Conservation (phyloP, 2,797 vertebrate genomes). For the Gambusia yucatana region DNA sequence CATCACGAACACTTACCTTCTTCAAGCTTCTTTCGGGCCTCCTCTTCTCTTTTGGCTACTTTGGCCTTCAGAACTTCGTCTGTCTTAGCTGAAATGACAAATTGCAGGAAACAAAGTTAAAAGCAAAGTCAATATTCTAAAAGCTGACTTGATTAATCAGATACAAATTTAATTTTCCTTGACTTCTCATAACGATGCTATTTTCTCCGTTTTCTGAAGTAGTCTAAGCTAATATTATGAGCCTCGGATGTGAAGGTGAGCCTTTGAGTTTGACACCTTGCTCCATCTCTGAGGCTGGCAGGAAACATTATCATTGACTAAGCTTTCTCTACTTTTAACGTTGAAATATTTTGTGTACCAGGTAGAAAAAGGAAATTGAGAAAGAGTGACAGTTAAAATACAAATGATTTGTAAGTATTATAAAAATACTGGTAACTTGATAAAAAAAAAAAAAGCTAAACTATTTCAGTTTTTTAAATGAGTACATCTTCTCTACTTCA, state of each 20-base stretch:
- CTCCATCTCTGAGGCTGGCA: not conserved
- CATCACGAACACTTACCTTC: conserved; percentile 82
- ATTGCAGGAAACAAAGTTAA: conserved; percentile 20
- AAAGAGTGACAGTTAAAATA: not conserved
- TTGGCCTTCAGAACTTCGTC: conserved; percentile 93
- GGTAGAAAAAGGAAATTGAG: not conserved
- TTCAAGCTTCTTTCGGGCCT: conserved; percentile 87
- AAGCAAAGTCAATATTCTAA: conserved; percentile 6
- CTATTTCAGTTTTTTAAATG: not conserved
- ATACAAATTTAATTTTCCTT: not conserved
- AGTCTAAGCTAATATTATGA: not conserved
- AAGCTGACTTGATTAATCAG: not conserved
- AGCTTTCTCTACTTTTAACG: not conserved
- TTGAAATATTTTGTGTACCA: not conserved
- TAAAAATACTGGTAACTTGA: not conserved
- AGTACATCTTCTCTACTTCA: not conserved
- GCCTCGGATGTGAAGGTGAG: not conserved
- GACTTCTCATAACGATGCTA: not conserved
- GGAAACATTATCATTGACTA: not conserved
- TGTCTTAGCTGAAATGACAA: conserved; percentile 86
- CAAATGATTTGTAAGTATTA: not conserved
- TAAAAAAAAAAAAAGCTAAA: not conserved
- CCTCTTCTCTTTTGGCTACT: conserved; percentile 89
- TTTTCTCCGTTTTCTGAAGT: not conserved
- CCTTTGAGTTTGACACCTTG: not conserved